Conservation (phyloP, 2,797 vertebrate species). For the Enteromius thamalakanensis region DNA sequence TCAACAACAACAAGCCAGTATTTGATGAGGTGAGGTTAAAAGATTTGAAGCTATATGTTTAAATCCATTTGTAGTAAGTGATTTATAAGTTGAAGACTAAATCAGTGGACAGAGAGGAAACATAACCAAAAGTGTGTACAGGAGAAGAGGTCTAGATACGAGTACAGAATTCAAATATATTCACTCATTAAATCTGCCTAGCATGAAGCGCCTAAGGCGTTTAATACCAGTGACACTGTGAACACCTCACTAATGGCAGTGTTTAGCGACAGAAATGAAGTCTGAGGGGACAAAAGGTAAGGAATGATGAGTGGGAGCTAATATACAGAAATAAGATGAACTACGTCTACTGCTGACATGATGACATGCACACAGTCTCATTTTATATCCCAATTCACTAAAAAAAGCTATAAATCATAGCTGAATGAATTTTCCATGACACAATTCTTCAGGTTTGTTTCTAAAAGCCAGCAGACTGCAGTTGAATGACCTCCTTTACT, state of each 20-base stretch:
- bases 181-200: constrained; percentile 39
- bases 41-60: not conserved
- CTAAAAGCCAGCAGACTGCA: not conserved
- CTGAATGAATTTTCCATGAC: not conserved
- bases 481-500: not conserved
- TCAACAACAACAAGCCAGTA: constrained; percentile 91
- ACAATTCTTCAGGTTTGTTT: not conserved
- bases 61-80: not conserved
- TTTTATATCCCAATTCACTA: not conserved
- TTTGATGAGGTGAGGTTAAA: constrained; percentile 81
- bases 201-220: constrained; percentile 38
- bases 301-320: constrained; percentile 18
- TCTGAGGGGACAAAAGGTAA: constrained; percentile 14
- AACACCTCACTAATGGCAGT: constrained; percentile 40
- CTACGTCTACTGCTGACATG: not conserved
- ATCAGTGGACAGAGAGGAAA: not conserved
- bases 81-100: not conserved
- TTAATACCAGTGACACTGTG: constrained; percentile 36
- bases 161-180: constrained; percentile 31
- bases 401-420: not conserved
- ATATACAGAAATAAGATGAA: constrained; percentile 22
- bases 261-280: constrained; percentile 18
- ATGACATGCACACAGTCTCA: not conserved
- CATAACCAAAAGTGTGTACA: not conserved
- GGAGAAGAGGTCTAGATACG: constrained; percentile 18